These are phyloP conservation scores for Pseudolaguvia tuberculata DNA, from an alignment of 2,113 vertebrate species.

Conservation along the genomic window DNA sequence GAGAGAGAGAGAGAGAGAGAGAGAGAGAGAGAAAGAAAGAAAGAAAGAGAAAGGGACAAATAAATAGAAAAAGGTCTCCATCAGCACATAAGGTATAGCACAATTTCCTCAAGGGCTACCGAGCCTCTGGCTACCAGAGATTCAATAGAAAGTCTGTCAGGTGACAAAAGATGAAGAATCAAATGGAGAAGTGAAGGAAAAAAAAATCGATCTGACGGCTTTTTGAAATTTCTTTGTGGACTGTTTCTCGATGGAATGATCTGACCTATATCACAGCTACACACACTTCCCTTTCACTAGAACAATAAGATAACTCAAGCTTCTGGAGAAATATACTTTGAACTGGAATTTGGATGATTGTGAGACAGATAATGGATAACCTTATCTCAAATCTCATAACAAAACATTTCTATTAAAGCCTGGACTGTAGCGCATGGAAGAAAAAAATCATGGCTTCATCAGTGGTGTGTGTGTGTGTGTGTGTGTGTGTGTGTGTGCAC, in stretches of 20 bases:
- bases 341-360: background rate
- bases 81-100: constrained; percentile 6
- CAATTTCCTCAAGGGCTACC: background rate
- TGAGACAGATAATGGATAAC: background rate
- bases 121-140: background rate
- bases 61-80: constrained; percentile 7
- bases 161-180: constrained; percentile 6
- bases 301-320: background rate
- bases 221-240: background rate
- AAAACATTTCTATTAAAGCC: no score
- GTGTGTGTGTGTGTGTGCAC: no score
- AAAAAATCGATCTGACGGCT: constrained; percentile 5
- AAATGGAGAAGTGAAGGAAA: constrained; percentile 14
- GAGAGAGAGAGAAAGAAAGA: constrained; percentile 42
- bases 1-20: constrained; percentile 41
- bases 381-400: background rate
- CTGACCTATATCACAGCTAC: background rate
- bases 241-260: background rate
- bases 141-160: constrained; percentile 16
- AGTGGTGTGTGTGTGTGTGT: no score
- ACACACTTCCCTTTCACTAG: background rate
- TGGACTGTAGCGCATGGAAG: no score
- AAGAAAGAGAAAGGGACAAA: background rate
- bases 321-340: background rate
- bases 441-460: no score